phyloP scores from a whole-genome alignment of 2,113 vertebrate species.

The Manacus vitellinus region DNA sequence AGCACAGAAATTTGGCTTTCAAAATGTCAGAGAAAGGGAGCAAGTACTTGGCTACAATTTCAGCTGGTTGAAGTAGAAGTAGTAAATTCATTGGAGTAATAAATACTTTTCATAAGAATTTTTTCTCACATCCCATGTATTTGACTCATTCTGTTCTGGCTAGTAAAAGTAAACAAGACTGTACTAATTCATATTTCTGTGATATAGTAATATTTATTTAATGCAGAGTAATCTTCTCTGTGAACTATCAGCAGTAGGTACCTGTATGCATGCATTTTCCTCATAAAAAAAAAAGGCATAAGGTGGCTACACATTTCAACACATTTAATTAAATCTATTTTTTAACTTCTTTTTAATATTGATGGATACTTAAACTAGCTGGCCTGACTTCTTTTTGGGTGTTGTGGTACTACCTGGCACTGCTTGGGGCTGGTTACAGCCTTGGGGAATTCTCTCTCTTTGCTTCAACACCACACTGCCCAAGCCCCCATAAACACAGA shows the following conservation, averaged over 20 bases:
- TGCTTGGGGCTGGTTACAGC: background rate
- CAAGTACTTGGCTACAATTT: background rate
- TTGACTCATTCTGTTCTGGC: background rate
- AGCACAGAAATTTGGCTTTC: background rate
- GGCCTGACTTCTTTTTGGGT: background rate
- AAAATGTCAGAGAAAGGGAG: background rate
- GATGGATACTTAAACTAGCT: background rate
- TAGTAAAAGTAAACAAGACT: background rate
- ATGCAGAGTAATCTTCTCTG: background rate
- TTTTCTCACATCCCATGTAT: background rate
- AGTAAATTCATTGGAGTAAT: background rate
- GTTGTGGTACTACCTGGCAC: background rate
- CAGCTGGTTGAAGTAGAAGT: background rate
- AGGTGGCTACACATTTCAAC: background rate
- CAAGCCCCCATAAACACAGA: background rate
- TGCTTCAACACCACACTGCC: background rate
- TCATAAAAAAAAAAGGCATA: background rate
- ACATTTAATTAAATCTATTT: background rate
- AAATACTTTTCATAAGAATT: background rate
- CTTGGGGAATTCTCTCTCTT: background rate
- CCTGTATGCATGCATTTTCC: background rate
- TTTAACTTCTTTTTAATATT: background rate
- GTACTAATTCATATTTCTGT: background rate
- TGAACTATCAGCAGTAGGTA: background rate
- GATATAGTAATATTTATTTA: background rate